phyloP scores from a whole-genome alignment of 1,140 invertebrate genomes.

The Drosophila biarmipes region DNA sequence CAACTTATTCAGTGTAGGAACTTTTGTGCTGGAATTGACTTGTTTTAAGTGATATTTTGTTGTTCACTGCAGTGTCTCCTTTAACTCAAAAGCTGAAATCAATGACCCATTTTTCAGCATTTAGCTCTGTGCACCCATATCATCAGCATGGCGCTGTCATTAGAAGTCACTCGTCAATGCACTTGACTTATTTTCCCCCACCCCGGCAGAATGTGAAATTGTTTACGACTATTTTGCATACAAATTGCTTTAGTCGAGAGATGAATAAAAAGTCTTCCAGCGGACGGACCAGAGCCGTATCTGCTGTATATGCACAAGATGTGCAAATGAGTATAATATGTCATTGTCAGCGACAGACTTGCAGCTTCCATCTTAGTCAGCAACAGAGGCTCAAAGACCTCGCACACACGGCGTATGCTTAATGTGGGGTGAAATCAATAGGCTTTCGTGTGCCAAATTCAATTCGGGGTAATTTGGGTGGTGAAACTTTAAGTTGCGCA shows the following conservation, averaged over 20 bases:
- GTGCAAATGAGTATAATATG: conserved; percentile 76
- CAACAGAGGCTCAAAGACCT: conserved; percentile 29
- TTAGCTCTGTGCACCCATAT: conserved; percentile 5
- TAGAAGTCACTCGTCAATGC: conserved; percentile 66
- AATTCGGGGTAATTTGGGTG: conserved; percentile 38
- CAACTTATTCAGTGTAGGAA: too few species aligned
- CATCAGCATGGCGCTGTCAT: conserved; percentile 28
- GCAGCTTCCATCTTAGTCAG: conserved; percentile 68
- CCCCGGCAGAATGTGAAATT: conserved; percentile 50
- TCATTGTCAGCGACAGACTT: conserved; percentile 72
- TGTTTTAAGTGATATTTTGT: too few species aligned
- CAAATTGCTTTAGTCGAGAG: conserved; percentile 59
- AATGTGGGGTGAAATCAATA: conserved; percentile 71
- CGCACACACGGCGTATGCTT: conserved; percentile 54
- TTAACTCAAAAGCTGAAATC: neutral
- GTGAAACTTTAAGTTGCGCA: conserved; percentile 39
- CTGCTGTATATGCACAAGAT: conserved; percentile 33
- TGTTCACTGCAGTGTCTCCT: neutral
- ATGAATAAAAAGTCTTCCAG: conserved; percentile 11
- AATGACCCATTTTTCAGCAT: neutral
- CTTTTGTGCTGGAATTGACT: too few species aligned
- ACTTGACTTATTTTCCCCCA: conserved; percentile 70
- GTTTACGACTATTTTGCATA: conserved; percentile 75
- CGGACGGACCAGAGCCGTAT: conserved; percentile 21
- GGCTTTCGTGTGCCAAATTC: conserved; percentile 40